Conservation (phyloP, 2,888 invertebrate genomes). For the Mesorhabditis belari region DNA sequence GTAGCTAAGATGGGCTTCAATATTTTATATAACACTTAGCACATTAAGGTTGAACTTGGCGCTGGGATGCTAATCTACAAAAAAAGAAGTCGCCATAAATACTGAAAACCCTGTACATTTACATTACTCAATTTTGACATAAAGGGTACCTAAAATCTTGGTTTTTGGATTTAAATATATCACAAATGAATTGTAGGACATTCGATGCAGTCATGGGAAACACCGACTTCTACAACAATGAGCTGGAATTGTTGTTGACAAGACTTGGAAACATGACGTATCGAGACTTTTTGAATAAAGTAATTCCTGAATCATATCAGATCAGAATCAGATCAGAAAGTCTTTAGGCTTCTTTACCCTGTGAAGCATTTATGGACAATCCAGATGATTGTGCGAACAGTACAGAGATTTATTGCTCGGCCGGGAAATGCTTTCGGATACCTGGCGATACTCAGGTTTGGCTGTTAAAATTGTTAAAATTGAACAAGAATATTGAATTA, state of each 20-base stretch:
- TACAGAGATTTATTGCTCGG: slow-evolving; percentile 37
- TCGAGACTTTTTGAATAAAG: slow-evolving; percentile 26
- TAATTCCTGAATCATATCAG: neutral
- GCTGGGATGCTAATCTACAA: no score
- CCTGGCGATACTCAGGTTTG: slow-evolving; percentile 30
- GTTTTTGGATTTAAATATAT: neutral
- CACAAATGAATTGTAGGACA: neutral
- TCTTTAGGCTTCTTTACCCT: slow-evolving; percentile 23
- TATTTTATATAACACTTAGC: no score
- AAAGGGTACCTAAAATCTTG: no score
- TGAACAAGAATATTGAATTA: neutral
- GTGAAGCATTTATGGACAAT: slow-evolving; percentile 35
- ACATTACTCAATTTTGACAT: no score
- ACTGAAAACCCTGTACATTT: no score
- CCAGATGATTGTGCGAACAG: slow-evolving; percentile 22
- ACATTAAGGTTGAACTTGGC: no score
- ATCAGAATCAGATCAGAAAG: neutral
- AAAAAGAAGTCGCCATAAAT: no score
- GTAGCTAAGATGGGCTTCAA: no score
- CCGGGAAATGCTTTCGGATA: slow-evolving; percentile 44
- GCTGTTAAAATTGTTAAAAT: neutral
- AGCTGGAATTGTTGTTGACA: slow-evolving; percentile 20
- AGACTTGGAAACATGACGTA: slow-evolving; percentile 29
- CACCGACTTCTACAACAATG: slow-evolving; percentile 20
- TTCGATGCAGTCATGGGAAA: slow-evolving; percentile 17